A percentile compares a stretch with the other conserved stretches of the same genome.
Evolutionary conservation across 2,113 vertebrate genomes (phyloP).

Genomic region (Tragelaphus buxtoni): DNA sequence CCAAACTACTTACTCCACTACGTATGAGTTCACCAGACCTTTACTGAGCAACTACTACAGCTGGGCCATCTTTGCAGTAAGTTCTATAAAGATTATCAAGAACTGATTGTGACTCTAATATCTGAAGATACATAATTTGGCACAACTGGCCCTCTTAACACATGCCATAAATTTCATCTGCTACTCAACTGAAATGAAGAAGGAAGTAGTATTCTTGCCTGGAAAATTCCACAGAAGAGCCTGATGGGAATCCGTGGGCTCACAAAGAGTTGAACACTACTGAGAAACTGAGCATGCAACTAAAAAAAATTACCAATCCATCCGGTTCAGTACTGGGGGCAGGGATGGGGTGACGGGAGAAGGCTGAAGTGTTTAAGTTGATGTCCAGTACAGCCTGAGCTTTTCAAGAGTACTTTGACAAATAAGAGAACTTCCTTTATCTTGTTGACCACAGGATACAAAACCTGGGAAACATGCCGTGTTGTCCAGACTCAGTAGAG

Average conservation of each 20-base stretch:
- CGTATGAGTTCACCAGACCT: neutral
- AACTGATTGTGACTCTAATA: neutral
- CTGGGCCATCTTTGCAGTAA: neutral
- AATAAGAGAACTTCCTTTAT: neutral
- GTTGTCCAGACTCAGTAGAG: neutral
- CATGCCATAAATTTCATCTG: neutral
- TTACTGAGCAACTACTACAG: neutral
- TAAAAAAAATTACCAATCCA: neutral
- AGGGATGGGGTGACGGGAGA: fast-evolving
- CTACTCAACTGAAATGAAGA: neutral
- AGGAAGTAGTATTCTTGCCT: neutral
- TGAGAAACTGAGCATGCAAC: neutral
- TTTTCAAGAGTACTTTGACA: neutral
- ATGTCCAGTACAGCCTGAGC: neutral
- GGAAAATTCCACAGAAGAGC: neutral
- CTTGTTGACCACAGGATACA: neutral
- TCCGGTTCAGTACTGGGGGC: neutral
- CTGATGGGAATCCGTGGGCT: neutral
- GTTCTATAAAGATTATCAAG: neutral
- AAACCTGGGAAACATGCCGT: neutral
- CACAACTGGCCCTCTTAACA: neutral
- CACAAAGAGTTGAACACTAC: neutral
- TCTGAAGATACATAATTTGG: neutral
- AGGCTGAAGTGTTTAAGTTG: neutral
- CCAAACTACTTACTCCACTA: neutral